Base-by-base conservation (phyloP, 2,113 vertebrate genomes). In the Rhinichthys klamathensis region DNA sequence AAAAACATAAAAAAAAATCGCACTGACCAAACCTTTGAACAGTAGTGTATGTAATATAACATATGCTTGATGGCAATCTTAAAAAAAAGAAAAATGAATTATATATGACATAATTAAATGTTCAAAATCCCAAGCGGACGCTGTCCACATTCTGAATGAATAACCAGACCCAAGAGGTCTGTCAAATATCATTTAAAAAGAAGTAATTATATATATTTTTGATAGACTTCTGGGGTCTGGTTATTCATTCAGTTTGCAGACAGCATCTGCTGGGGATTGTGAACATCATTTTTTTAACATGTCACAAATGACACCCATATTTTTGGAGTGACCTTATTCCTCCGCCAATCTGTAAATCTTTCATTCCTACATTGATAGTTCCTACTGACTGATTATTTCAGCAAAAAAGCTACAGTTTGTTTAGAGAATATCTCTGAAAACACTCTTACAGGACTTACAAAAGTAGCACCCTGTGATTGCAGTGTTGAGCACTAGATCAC, bases 401-500 rank as follows among this genome's bases (percentile, higher is more conserved):
- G 4, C 67, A 23, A 70, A 70, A n/a, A 23, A 10, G 21, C 67
- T n/a, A 70, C 21, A 23, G 9, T 41, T 70, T 70, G 32, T 21
- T 70, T 41, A 23, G 18, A 38, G 21, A 70, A 70, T 70, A 41
- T 70, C 9, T 70, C 18, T 41, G 35, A 38, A 70, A 70, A 69
- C 65, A 69, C 63, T 18, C 63, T 38, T 27, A 58, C 38, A 27
- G 7, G 54, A 56, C 18, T 56, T 56, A 21, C 0, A 23, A 35
- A 30, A 76, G 41, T 30, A 85, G 9, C n/a, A n/a, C 67, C 35
- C 2, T 38, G 35, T 80, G 61, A 70, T 69, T 77, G 41, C 74
- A 65, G 72, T 75, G 8, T 54, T 79, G 32, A 72, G 18, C 35
- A 54, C 44, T 44, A 23, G 56, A 27, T 80, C 25, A 80, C 77